Evolutionary conservation across 2,113 vertebrate genomes (phyloP).

Genomic region (Mormyrus iriodes): DNA sequence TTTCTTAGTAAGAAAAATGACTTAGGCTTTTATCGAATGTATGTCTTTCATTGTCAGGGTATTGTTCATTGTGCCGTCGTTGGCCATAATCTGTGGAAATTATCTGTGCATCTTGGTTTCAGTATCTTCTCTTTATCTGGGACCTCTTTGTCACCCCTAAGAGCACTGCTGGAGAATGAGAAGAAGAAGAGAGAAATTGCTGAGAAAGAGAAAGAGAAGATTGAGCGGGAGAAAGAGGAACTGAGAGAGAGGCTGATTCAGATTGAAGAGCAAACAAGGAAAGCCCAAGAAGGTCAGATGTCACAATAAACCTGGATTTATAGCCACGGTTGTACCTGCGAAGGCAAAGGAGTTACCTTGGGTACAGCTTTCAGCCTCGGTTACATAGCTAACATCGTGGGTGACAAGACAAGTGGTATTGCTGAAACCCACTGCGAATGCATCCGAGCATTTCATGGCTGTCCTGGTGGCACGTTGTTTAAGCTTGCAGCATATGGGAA

Average conservation of each 20-base stretch:
- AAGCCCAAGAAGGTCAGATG: slow-evolving; percentile 83
- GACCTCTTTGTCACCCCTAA: slow-evolving; percentile 38
- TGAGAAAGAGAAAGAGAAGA: slow-evolving; percentile 95
- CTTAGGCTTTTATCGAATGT: not conserved
- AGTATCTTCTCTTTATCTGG: not conserved
- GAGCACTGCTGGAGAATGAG: slow-evolving; percentile 90
- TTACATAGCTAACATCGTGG: not conserved
- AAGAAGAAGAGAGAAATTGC: slow-evolving; percentile 94
- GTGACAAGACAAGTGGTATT: not conserved
- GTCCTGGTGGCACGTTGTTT: not conserved
- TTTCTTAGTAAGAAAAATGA: not conserved
- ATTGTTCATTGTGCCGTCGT: not conserved
- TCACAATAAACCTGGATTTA: slow-evolving; percentile 31
- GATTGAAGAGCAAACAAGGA: slow-evolving; percentile 94
- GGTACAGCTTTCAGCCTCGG: not conserved
- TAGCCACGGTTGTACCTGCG: not conserved
- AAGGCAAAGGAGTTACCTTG: not conserved
- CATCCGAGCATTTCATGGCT: not conserved
- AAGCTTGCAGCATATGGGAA: not conserved
- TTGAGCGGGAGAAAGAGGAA: slow-evolving; percentile 92
- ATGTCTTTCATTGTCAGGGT: not conserved
- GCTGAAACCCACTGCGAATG: not conserved
- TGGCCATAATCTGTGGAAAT: not conserved
- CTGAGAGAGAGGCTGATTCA: slow-evolving; percentile 86
- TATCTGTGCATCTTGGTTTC: not conserved